A percentile compares a stretch with the other conserved stretches of the same genome.
These are phyloP conservation scores for Drosophila lacteicornis DNA, from an alignment of 1,140 invertebrate species.

Conservation along the genomic window DNA sequence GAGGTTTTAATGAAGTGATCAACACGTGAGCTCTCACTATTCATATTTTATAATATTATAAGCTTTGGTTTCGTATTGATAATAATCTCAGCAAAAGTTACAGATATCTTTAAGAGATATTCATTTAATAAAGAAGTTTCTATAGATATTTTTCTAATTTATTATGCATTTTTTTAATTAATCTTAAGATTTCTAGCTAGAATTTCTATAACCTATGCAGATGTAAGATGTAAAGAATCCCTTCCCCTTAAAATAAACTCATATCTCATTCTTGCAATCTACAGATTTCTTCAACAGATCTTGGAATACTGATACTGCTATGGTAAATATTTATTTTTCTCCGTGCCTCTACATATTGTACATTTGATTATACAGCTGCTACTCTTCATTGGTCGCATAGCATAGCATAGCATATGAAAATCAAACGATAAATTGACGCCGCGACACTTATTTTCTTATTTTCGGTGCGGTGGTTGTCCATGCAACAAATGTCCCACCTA, in stretches of 20 bases:
- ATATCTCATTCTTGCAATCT: neutral
- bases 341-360: constrained; percentile 19
- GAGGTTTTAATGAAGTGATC: neutral
- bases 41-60: neutral
- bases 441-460: constrained; percentile 29
- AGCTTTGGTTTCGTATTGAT: too few species aligned
- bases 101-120: neutral
- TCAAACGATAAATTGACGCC: constrained; percentile 37
- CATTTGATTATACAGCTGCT: constrained; percentile 44
- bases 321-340: constrained; percentile 8
- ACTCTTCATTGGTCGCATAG: constrained; percentile 30
- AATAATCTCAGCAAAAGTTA: too few species aligned
- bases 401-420: constrained; percentile 58
- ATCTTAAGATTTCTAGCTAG: neutral
- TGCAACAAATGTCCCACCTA: constrained; percentile 39
- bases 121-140: neutral
- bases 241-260: neutral
- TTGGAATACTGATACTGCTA: neutral
- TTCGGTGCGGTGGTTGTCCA: constrained; percentile 19
- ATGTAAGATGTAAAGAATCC: neutral
- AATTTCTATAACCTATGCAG: neutral
- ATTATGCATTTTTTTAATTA: too few species aligned
- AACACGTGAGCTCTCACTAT: neutral
- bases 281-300: neutral
- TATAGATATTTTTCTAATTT: too few species aligned